These are phyloP conservation scores for Morpho deidamia DNA, from an alignment of 2,888 invertebrate genomes.

Conservation along the genomic window DNA sequence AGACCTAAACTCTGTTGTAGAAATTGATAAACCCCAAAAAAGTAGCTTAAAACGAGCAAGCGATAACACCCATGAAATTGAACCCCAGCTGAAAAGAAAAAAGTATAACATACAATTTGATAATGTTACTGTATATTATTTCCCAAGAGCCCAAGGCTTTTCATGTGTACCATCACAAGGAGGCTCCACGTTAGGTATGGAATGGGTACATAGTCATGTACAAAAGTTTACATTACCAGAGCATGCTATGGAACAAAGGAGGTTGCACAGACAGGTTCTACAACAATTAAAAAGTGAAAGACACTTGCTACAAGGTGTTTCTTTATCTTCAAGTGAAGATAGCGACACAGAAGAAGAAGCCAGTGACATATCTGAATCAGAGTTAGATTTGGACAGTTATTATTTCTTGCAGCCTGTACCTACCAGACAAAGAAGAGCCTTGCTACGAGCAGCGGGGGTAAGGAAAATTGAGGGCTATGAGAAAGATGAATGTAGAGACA, in stretches of 20 bases:
- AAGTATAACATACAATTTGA: constrained; percentile 93
- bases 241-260: constrained; percentile 92
- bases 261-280: constrained; percentile 89
- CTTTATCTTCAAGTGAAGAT: constrained; percentile 87
- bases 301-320: constrained; percentile 71
- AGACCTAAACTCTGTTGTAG: constrained; percentile 30
- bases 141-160: constrained; percentile 94
- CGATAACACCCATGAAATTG: constrained; percentile 56
- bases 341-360: constrained; percentile 91
- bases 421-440: constrained; percentile 91
- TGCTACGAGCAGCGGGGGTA: constrained; percentile 95
- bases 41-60: constrained; percentile 85
- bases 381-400: constrained; percentile 92
- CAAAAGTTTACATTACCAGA: constrained; percentile 90
- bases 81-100: constrained; percentile 78
- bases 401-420: constrained; percentile 96
- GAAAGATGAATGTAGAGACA: constrained; percentile 96
- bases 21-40: constrained; percentile 42
- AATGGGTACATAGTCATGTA: constrained; percentile 82
- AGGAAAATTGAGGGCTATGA: constrained; percentile 95
- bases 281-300: constrained; percentile 85
- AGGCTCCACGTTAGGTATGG: constrained; percentile 96
- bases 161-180: constrained; percentile 95
- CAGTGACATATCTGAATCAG: constrained; percentile 89
- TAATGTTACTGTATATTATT: constrained; percentile 96